Base-by-base conservation (phyloP, 2,888 invertebrate species). In the Melolontha melolontha region DNA sequence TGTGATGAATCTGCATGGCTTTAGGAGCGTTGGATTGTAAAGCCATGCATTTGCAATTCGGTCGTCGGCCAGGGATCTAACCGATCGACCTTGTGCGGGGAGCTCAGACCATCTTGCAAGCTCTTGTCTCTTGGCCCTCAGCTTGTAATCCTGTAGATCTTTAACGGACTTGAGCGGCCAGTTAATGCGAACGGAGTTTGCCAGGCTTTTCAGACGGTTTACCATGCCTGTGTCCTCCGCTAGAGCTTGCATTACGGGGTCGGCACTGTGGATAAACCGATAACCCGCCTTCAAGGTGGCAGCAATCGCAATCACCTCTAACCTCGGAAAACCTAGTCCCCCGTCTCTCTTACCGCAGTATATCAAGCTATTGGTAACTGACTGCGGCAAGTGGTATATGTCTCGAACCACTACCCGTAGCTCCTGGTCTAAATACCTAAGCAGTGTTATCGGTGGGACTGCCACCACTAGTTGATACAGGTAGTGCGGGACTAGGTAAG, bases 401-500 rank as follows among this genome's bases (percentile, higher is more conserved):
- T 74, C 55, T 50, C 62, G 71, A 0, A 77, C 67, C 64, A 70
- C 73, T 71, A 72, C 74, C 67, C 76, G 68, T 66, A 79, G 72
- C 72, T 75, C 76, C 59, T 73, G 74, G 73, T 77, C 77, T 22
- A 78, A 41, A 14, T 67, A 12, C 49, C 73, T 49, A 0, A 77
- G 6, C n/a, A 70, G 40, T 0, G 70, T 72, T 39, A 62, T 0
- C 68, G 75, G 12, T 63, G 71, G 68, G 2, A n/a, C 73, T 1
- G 78, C 81, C 2, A 82, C 54, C 50, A 79, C 79, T 8, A 84
- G 51, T 6, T 73, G 67, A 68, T 83, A 82, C 49, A 78, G 70
- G 69, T 78, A 79, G 51, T 79, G 75, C n/a, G 82, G 83, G 12
- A 84, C 71, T 40, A 84, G 74, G 74, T 81, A 76, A 1, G 68